These are phyloP conservation scores for Aurelia aurita DNA, from an alignment of 30 jellyfish, hydroid and myxozoan species.

Conservation along the genomic window DNA sequence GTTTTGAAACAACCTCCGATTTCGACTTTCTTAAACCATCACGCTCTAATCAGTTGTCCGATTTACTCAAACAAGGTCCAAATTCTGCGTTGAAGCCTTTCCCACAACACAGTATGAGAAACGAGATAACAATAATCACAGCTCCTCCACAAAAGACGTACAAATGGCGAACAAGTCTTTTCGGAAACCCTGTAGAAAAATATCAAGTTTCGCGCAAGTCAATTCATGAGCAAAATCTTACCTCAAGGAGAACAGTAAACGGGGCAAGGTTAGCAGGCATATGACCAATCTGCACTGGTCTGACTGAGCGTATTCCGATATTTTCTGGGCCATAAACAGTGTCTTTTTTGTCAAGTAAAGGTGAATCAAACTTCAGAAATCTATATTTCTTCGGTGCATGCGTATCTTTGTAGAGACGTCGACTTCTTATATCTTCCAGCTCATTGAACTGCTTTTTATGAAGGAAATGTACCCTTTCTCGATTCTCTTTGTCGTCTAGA, in stretches of 20 bases:
- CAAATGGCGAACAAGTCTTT: too few relatives aligned
- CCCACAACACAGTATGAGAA: too few relatives aligned
- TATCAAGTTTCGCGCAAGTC: too few relatives aligned
- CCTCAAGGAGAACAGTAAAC: conserved; percentile 51
- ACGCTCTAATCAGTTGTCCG: too few relatives aligned
- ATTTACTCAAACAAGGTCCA: too few relatives aligned
- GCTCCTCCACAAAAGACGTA: too few relatives aligned
- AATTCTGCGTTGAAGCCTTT: too few relatives aligned
- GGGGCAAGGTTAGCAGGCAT: conserved; percentile 60
- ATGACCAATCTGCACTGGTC: conserved; percentile 42
- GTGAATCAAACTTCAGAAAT: background rate
- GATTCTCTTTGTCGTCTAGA: background rate
- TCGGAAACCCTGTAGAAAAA: too few relatives aligned
- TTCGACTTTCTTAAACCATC: too few relatives aligned
- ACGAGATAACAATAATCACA: too few relatives aligned
- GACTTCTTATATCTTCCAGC: background rate
- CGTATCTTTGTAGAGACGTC: background rate
- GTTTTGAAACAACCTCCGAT: too few relatives aligned
- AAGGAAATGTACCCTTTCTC: background rate
- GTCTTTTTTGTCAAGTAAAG: conserved; percentile 5
- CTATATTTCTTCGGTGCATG: too few relatives aligned
- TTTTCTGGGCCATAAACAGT: conserved; percentile 49
- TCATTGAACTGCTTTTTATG: conserved; percentile 6
- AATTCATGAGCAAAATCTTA: background rate
- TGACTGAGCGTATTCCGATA: conserved; percentile 43